Percentiles rank a stretch among this genome's conserved stretches.
Conservation (phyloP, 2,113 vertebrate species). For the Oncorhynchus tshawytscha region DNA sequence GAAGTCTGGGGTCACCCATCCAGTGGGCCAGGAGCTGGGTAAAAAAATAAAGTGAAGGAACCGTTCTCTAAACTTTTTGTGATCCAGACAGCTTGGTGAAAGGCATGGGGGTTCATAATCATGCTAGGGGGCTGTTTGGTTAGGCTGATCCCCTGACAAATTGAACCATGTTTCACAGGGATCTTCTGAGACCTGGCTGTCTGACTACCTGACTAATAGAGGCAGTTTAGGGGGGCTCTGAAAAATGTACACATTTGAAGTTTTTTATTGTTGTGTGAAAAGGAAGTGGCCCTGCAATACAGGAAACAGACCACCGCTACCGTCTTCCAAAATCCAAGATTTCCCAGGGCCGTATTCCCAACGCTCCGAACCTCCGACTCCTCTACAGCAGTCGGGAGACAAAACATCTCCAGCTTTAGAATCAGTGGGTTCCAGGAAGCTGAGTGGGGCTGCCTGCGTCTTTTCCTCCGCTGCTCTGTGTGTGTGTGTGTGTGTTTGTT, state of each 20-base stretch:
- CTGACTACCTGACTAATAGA: conserved; percentile 22
- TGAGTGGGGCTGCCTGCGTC: conserved; percentile 33
- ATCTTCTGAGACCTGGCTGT: conserved; percentile 16
- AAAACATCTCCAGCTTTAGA: conserved; percentile 75
- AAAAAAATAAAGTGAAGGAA: neutral
- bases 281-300: conserved; percentile 71
- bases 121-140: conserved; percentile 18
- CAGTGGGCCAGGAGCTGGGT: neutral
- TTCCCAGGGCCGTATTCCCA: conserved; percentile 68
- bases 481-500: neutral
- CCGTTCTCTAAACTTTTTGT: neutral
- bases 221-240: neutral
- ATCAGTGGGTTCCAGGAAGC: conserved; percentile 61
- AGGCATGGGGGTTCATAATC: neutral
- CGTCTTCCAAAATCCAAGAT: conserved; percentile 67
- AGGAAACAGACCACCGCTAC: conserved; percentile 66
- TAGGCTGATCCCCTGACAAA: conserved; percentile 23
- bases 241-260: conserved; percentile 58
- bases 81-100: neutral
- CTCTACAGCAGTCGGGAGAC: conserved; percentile 54
- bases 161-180: neutral
- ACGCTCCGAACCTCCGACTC: conserved; percentile 40
- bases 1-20: neutral
- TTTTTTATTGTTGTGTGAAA: conserved; percentile 73
- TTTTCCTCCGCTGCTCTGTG: no score